A percentile compares a stretch with the other conserved stretches of the same genome.
Conservation (phyloP, 1,140 invertebrate species). For the Apis dorsata region DNA sequence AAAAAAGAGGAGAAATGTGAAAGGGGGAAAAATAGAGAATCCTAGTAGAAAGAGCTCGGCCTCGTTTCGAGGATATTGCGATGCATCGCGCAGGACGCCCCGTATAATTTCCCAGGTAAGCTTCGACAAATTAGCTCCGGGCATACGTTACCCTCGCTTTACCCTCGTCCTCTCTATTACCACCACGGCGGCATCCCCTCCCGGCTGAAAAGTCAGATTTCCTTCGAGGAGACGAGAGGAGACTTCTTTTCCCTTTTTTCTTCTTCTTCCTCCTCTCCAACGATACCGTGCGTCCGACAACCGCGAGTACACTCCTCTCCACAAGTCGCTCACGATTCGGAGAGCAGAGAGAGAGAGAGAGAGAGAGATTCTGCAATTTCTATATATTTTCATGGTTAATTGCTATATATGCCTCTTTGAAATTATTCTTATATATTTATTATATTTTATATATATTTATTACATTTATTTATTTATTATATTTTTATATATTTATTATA, state of each 20-base stretch:
- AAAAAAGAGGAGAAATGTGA: neutral
- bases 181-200: constrained; percentile 51
- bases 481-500: too few species aligned
- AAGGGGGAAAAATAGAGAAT: neutral
- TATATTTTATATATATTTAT: too few species aligned
- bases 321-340: too few species aligned
- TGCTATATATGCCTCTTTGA: too few species aligned
- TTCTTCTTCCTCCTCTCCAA: constrained; percentile 29
- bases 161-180: constrained; percentile 38
- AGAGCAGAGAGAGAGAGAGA: too few species aligned
- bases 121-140: constrained; percentile 76
- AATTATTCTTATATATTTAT: too few species aligned
- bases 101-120: constrained; percentile 74
- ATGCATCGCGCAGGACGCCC: constrained; percentile 72
- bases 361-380: too few species aligned
- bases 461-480: too few species aligned
- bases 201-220: constrained; percentile 52
- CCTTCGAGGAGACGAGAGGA: constrained; percentile 21
- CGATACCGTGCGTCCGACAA: constrained; percentile 18
- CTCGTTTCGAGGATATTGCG: constrained; percentile 63
- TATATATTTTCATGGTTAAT: too few species aligned
- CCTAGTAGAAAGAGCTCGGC: too few species aligned
- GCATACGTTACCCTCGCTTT: constrained; percentile 75
- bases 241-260: neutral
- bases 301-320: constrained; percentile 4